Conservation (phyloP, 2,888 invertebrate species). For the Eupsilia transversa region DNA sequence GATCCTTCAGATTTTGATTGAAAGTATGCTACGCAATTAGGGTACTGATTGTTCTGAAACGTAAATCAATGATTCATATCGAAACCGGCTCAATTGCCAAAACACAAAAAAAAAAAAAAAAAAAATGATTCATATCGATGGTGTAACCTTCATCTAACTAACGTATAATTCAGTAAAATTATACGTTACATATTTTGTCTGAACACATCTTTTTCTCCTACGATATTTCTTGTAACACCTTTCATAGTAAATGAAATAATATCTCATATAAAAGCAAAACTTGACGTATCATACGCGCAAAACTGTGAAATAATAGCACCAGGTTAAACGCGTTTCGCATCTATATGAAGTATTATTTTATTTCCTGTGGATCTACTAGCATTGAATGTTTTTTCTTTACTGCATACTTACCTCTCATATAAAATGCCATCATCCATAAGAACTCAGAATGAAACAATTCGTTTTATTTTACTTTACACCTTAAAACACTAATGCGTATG, state of each 20-base stretch:
- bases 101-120: too few relatives aligned
- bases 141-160: neutral
- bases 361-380: slow-evolving; percentile 1
- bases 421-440: neutral
- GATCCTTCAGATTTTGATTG: too few relatives aligned
- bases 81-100: too few relatives aligned
- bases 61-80: too few relatives aligned
- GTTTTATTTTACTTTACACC: neutral
- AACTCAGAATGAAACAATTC: neutral
- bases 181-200: slow-evolving; percentile 23
- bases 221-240: neutral
- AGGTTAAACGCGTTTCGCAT: neutral
- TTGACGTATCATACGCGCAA: neutral
- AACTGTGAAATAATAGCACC: neutral
- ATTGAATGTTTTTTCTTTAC: slow-evolving; percentile 19
- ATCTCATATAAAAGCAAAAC: neutral
- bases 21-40: too few relatives aligned
- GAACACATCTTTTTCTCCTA: slow-evolving; percentile 16
- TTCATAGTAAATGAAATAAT: neutral
- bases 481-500: slow-evolving; percentile 17
- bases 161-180: neutral
- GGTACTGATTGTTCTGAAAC: too few relatives aligned
- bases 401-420: slow-evolving; percentile 29
- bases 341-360: neutral
- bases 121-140: too few relatives aligned